Percentiles rank a stretch among this genome's conserved stretches.
phyloP scores from a whole-genome alignment of 1,140 invertebrate species.

The Proctacanthus coquilletti region DNA sequence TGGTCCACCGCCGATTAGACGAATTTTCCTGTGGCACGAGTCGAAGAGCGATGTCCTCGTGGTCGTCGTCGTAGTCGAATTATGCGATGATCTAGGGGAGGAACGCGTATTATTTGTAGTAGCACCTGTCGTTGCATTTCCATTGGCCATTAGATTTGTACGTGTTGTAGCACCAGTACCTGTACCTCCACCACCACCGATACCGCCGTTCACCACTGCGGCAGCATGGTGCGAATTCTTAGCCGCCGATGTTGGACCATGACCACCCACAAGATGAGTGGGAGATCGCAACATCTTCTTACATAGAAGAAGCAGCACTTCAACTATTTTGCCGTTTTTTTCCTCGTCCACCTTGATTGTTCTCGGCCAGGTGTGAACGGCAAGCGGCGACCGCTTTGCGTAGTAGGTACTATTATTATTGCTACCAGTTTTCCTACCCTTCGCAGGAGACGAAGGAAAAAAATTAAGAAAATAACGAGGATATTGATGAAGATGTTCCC shows the following conservation, averaged over 20 bases:
- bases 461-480: too few relatives aligned
- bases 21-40: constrained; percentile 53
- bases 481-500: too few relatives aligned
- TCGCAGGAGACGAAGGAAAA: too few relatives aligned
- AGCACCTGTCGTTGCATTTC: too few relatives aligned
- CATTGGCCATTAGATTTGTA: constrained; percentile 5
- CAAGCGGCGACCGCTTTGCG: too few relatives aligned
- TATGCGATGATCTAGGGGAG: constrained; percentile 15
- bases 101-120: constrained; percentile 1
- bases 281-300: constrained; percentile 32
- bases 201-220: constrained; percentile 3
- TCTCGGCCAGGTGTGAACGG: too few relatives aligned
- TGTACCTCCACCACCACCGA: too few relatives aligned
- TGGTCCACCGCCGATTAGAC: constrained; percentile 42
- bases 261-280: constrained; percentile 15
- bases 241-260: constrained; percentile 11
- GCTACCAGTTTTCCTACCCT: too few relatives aligned
- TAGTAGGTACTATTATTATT: too few relatives aligned
- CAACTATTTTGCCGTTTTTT: constrained; percentile 1
- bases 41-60: constrained; percentile 45
- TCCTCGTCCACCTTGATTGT: too few relatives aligned
- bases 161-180: constrained; percentile 3
- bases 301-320: constrained; percentile 2
- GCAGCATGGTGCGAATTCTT: constrained; percentile 9
- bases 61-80: constrained; percentile 29